A percentile compares a stretch with the other conserved stretches of the same genome.
Evolutionary conservation across 2,888 invertebrate genomes (phyloP).

Genomic region (Aspidapion aeneum): DNA sequence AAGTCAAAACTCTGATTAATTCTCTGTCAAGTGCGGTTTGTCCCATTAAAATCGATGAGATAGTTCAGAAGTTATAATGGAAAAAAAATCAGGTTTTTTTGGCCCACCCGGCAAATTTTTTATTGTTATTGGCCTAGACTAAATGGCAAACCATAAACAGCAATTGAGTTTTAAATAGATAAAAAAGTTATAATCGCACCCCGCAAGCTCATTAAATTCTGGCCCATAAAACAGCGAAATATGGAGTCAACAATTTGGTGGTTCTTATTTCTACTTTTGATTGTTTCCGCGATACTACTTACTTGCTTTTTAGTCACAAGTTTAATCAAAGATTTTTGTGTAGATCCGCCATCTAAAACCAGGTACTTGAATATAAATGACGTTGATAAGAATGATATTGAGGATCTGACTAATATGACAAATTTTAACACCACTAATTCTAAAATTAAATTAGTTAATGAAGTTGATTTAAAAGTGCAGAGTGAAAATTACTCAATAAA

Average conservation of each 20-base stretch:
- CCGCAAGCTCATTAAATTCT: not conserved
- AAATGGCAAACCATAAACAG: not conserved
- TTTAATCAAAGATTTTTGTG: constrained; percentile 19
- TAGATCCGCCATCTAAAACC: not conserved
- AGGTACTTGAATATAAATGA: constrained; percentile 16
- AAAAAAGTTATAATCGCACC: not conserved
- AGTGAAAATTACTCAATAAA: not conserved
- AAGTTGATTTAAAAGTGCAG: constrained; percentile 13
- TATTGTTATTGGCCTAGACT: not conserved
- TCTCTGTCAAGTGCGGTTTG: no score
- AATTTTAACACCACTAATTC: constrained; percentile 18
- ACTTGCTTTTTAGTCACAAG: constrained; percentile 21
- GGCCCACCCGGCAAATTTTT: not conserved
- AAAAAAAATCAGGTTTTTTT: no score
- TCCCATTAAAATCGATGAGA: no score
- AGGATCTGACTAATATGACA: constrained; percentile 27
- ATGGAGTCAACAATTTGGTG: constrained; percentile 29
- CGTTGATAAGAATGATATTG: constrained; percentile 25
- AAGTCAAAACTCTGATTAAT: no score
- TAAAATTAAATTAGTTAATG: constrained; percentile 21
- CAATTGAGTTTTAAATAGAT: not conserved
- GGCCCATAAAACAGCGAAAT: constrained; percentile 3
- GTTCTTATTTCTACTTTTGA: constrained; percentile 22
- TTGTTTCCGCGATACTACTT: constrained; percentile 23
- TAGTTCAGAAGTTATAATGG: no score